These are phyloP conservation scores for Phalacrocorax pelagicus DNA, from an alignment of 2,113 vertebrate genomes.

Conservation along the genomic window DNA sequence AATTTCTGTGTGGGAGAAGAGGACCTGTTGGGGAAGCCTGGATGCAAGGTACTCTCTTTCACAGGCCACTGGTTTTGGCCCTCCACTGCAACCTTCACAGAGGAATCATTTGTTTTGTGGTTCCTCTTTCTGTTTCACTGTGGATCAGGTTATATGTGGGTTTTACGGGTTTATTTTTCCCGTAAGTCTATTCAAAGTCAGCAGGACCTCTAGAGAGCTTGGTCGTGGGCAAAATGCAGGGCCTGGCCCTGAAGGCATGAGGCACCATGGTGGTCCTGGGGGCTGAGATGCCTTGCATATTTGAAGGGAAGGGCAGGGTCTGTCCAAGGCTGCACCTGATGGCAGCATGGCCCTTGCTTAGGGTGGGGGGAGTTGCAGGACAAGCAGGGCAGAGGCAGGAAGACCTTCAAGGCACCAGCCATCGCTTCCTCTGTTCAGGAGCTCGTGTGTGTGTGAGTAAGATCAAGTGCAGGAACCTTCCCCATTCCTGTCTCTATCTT, in stretches of 20 bases:
- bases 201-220: neutral
- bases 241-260: fast-evolving
- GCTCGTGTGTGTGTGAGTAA: fast-evolving
- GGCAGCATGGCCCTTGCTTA: neutral
- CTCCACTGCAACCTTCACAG: neutral
- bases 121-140: neutral
- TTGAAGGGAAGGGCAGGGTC: neutral
- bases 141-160: neutral
- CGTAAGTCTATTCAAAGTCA: neutral
- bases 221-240: neutral
- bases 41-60: neutral
- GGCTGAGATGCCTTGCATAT: neutral
- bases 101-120: neutral
- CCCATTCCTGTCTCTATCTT: neutral
- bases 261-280: fast-evolving
- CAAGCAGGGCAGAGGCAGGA: neutral
- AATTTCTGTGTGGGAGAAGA: neutral
- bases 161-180: neutral
- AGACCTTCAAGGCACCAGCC: neutral
- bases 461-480: neutral
- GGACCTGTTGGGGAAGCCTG: neutral
- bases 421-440: neutral
- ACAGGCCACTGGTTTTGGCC: neutral
- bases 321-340: neutral
- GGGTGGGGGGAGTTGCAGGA: neutral